Percentiles rank a stretch among this genome's conserved stretches.
Evolutionary conservation across 2,113 vertebrate species (phyloP).

Genomic region (Thryonomys swinderianus): DNA sequence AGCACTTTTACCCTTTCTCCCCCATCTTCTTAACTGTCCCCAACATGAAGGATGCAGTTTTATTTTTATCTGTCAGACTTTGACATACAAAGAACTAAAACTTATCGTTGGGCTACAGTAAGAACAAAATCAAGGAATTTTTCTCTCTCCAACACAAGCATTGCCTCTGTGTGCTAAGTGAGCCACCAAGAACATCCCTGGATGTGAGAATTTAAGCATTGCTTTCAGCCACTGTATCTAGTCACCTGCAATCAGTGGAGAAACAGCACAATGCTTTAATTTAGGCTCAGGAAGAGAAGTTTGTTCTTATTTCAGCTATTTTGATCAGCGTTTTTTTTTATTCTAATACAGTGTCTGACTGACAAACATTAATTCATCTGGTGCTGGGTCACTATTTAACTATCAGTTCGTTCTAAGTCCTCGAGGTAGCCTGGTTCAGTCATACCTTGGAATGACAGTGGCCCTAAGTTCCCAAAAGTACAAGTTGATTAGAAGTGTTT

Average conservation of each 20-base stretch:
- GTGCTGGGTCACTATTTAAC: not conserved
- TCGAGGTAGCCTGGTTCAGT: not conserved
- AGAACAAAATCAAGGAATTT: not conserved
- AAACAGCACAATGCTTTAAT: not conserved
- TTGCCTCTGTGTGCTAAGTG: not conserved
- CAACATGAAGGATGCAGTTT: not conserved
- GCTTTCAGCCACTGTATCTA: not conserved
- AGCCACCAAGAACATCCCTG: not conserved
- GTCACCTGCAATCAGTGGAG: not conserved
- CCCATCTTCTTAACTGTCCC: not conserved
- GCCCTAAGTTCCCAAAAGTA: not conserved
- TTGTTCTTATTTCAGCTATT: not conserved
- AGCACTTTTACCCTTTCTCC: too few species aligned
- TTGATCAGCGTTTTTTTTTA: not conserved
- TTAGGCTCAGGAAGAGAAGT: not conserved
- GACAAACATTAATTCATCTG: constrained; percentile 52
- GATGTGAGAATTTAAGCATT: not conserved
- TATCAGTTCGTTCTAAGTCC: not conserved
- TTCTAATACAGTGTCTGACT: not conserved
- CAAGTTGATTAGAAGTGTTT: not conserved
- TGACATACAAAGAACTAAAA: not conserved
- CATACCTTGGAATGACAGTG: not conserved
- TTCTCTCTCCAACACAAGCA: not conserved
- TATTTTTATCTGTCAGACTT: not conserved
- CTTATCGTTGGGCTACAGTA: not conserved